Base-by-base conservation (phyloP, 1,140 invertebrate species). In the Zaprionus kolodkinae region DNA sequence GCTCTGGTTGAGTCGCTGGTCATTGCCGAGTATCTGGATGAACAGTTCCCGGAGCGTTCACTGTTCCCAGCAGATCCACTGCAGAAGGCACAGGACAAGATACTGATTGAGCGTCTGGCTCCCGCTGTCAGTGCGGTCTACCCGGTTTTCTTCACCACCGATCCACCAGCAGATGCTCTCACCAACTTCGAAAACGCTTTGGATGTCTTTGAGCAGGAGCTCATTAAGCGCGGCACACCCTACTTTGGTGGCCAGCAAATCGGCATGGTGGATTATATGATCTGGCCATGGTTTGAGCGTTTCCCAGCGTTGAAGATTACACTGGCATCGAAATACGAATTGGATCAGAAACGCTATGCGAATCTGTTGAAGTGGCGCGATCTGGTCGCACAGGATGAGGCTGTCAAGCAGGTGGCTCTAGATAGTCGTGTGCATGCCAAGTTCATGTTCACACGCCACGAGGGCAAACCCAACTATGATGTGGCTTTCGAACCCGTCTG, bases 221-320 rank as follows among this genome's bases (percentile, higher is more conserved):
- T 97, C 6, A 67, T 21, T 10, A 70, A 75, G 43, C 72, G 85
- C 6, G 85, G 93, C 48, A 95, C 94, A 5, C 93, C 93, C n/a
- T 97, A 95, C 82, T 95, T 96, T 82, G 94, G 94, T 73, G 96
- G 96, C 48, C 82, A 92, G 10, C 93, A 94, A 66, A 96, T 96
- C 6, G 96, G 96, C n/a, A 96, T 96, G 94, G 93, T 96, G n/a
- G 97, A 98, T 91, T 96, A 96, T 65, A 97, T 97, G 96, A 96
- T 97, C 66, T 98, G 97, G 97, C 97, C 97, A 2, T 97, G 96
- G 96, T 96, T 96, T 78, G 97, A 98, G 91, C 94, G 96, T 55
- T 81, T 84, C n/a, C 81, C 79, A 1, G 91, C 91, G 11, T 64
- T 93, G 1, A 84, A 91, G 38, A 63, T 67, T 25, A 48, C 76